A percentile compares a stretch with the other conserved stretches of the same genome.
Conservation (phyloP, 1,140 invertebrate genomes). For the Drosophila pseudoobscura region DNA sequence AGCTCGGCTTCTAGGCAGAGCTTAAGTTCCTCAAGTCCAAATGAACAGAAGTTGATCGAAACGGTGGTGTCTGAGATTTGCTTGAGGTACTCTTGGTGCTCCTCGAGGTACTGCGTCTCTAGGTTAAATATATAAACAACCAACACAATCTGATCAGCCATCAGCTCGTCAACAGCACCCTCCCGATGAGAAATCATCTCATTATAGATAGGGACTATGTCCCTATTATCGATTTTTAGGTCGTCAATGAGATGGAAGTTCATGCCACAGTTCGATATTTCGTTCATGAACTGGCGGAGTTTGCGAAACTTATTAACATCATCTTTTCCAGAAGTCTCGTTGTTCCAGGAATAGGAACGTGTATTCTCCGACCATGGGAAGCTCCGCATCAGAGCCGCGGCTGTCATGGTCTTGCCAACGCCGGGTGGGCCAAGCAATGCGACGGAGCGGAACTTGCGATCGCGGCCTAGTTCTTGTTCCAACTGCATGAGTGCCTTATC, state of each 20-base stretch:
- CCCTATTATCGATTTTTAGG: conserved; percentile 38
- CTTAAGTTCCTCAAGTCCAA: too few relatives aligned
- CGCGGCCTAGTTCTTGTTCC: conserved; percentile 22
- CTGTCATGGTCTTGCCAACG: conserved; percentile 57
- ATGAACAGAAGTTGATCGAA: neutral
- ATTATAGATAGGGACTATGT: conserved; percentile 49
- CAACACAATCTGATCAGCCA: conserved; percentile 44
- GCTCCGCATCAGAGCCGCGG: conserved; percentile 25
- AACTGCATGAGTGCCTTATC: conserved; percentile 36
- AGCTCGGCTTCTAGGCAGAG: too few relatives aligned
- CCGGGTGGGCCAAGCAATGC: conserved; percentile 56
- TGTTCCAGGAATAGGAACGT: conserved; percentile 59
- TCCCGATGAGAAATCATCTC: conserved; percentile 17
- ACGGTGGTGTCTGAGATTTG: too few relatives aligned
- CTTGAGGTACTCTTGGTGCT: too few relatives aligned
- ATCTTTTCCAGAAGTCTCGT: conserved; percentile 30
- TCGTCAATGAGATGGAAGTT: conserved; percentile 66
- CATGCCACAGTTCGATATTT: conserved; percentile 53
- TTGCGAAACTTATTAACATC: conserved; percentile 45
- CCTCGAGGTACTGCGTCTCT: conserved; percentile 7
- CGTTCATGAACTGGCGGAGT: conserved; percentile 44
- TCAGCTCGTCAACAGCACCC: neutral
- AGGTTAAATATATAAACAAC: conserved; percentile 60
- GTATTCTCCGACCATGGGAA: conserved; percentile 68
- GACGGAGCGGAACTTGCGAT: conserved; percentile 37